Evolutionary conservation across 2,888 invertebrate genomes (phyloP), one percentile per base, ranked within the genome.

Genomic region (Chymomyza amoena): DNA sequence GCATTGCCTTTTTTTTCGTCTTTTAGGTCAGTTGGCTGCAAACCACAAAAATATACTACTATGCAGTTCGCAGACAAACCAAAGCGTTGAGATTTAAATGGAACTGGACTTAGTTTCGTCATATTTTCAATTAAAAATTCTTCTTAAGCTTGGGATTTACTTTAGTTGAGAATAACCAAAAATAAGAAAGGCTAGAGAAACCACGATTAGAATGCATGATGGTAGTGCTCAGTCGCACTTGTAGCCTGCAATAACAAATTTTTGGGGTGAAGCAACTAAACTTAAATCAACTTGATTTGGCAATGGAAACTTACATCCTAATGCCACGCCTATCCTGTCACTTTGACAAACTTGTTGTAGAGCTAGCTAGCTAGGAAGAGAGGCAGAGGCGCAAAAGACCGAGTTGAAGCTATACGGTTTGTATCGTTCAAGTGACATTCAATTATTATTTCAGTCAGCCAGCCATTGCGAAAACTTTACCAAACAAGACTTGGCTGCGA

Each of bases 401-500:
- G 39, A 15, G 39, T 45, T 45, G 6, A 13, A 45, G 39, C 39
- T 16, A 62, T 52, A 64, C 73, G 83, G 86, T 77, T 87, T 88
- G 88, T 88, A 87, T 84, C 88, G 84, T 84, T 84, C 84, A 84
- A 84, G 87, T 84, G 84, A 86, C 84, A 84, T 84, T 84, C 84
- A 84, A 84, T 84, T 84, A 84, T 88, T 84, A 84, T 88, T 84
- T 88, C 88, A 84, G 88, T 68, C 57, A 54, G 39, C 85, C 68
- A 69, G 75, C 68, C 81, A 77, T 73, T 69, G 77, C 73, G 69
- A 72, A 87, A 83, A 85, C 63, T 85, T 83, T 84, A 64, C n/a
- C 52, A 57, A 57, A 70, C 79, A 66, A 64, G 64, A 45, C 39
- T 45, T 45, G 39, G 39, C 39, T 79, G 73, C 73, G 62, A 73